Base-by-base conservation (phyloP, 2,888 invertebrate species). In the Sphaerophoria taeniata region DNA sequence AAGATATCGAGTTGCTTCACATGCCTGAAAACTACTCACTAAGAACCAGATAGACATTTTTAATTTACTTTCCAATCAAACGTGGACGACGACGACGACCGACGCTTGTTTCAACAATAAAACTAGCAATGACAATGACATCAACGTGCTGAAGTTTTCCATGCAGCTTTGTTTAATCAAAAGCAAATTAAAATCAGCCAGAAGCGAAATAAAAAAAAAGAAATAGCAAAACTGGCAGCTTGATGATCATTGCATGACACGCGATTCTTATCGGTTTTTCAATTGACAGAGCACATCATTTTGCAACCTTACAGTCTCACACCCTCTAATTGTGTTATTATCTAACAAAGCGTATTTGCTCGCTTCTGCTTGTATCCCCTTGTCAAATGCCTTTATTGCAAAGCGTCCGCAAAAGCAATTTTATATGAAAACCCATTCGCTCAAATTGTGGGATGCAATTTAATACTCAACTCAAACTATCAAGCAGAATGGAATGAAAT, bases 231-330 rank as follows among this genome's bases (percentile, higher is more conserved):
- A 45, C 47, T 47, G 47, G 45, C n/a, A 14, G 61, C 45, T 43
- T 33, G 9, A 6, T 51, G 36, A 65, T 65, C 51, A 51, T 24
- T 49, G 6, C 7, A 51, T 36, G 6, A 12, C 7, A 51, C 49
- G 6, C 24, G 51, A 67, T 67, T 67, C 12, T 31, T 31, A 67
- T 67, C 65, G 24, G 51, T 51, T 67, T 51, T 39, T 7, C 4
- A 67, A 51, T 51, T 67, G 65, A 67, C 65, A 67, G 36, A 67
- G 65, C 65, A 36, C 51, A 51, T 67, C 65, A 67, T 67, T 39
- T 36, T 36, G 65, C 65, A 65, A 65, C 49, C 49, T 65, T 34
- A 65, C 65, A 65, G 45, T 65, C 34, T 65, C 33, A 47, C 65
- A 65, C 65, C 49, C 47, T 34, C 34, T 45, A 65, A 65, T 49